Evolutionary conservation across 2,797 vertebrate genomes (phyloP).

Genomic region (Loriculus beryllinus): DNA sequence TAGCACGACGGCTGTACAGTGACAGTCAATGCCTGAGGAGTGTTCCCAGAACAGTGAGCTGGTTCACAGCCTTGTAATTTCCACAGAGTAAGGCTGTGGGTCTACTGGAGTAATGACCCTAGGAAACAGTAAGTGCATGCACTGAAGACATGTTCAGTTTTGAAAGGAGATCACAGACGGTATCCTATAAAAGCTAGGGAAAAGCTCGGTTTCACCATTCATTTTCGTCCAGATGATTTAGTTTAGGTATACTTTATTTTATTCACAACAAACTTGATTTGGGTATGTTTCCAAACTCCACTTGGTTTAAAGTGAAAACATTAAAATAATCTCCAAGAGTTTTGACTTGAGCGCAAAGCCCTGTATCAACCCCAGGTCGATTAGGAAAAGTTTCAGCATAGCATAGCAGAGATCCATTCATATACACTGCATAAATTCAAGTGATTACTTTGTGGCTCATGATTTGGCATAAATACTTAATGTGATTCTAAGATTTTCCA

Average conservation of each 20-base stretch:
- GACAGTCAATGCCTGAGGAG: background rate
- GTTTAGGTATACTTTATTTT: background rate
- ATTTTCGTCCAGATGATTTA: background rate
- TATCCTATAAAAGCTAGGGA: background rate
- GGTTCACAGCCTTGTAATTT: background rate
- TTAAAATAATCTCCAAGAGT: background rate
- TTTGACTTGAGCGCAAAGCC: background rate
- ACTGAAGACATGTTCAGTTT: background rate
- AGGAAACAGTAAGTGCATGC: background rate
- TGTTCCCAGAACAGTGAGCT: background rate
- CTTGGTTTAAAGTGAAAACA: background rate
- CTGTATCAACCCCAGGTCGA: background rate
- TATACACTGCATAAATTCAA: background rate
- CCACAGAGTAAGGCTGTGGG: background rate
- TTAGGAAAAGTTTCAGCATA: background rate
- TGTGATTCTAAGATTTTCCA: background rate
- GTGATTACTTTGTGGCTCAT: background rate
- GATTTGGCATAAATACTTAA: slow-evolving; percentile 17
- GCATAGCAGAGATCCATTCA: background rate
- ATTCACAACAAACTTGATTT: background rate
- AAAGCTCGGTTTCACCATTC: background rate
- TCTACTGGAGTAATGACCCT: background rate
- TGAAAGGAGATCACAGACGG: background rate
- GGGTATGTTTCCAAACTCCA: background rate
- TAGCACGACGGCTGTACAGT: background rate